Evolutionary conservation across 2,113 vertebrate genomes (phyloP).

Genomic region (Forbesichthys agassizii): DNA sequence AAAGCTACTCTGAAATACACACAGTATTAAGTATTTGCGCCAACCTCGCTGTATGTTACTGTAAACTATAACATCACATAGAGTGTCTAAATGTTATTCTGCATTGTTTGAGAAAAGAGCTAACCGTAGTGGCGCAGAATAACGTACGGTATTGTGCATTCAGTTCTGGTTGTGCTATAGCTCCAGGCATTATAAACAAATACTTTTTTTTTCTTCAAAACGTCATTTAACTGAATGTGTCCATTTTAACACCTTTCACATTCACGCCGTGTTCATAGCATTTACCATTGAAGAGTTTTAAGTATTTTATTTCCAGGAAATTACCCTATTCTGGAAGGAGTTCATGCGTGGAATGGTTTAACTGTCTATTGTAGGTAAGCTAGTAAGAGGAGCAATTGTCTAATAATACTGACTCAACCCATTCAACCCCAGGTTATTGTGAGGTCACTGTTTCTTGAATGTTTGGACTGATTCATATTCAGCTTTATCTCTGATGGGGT

Average conservation of each 20-base stretch:
- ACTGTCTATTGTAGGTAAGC: background rate
- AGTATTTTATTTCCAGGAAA: background rate
- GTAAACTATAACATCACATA: too few species aligned
- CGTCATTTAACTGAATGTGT: background rate
- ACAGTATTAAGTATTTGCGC: too few species aligned
- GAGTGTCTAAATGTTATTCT: too few species aligned
- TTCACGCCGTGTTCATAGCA: background rate
- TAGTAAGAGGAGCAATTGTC: constrained; percentile 18
- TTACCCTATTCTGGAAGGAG: background rate
- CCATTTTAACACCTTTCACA: too few species aligned
- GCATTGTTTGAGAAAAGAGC: too few species aligned
- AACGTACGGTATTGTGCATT: too few species aligned
- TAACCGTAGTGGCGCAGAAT: background rate
- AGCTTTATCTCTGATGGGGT: constrained; percentile 37
- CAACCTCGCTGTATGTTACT: too few species aligned
- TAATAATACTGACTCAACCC: constrained; percentile 35
- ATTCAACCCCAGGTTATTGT: constrained; percentile 28
- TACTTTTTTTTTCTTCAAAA: constrained; percentile 14
- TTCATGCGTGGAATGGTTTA: background rate
- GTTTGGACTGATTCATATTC: constrained; percentile 18
- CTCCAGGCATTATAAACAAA: background rate
- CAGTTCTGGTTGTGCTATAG: background rate
- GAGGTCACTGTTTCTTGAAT: constrained; percentile 14
- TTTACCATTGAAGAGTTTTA: constrained; percentile 1
- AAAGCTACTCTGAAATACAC: too few species aligned